Conservation (phyloP, 2,113 vertebrate species). For the Cochlearius cochlearius region DNA sequence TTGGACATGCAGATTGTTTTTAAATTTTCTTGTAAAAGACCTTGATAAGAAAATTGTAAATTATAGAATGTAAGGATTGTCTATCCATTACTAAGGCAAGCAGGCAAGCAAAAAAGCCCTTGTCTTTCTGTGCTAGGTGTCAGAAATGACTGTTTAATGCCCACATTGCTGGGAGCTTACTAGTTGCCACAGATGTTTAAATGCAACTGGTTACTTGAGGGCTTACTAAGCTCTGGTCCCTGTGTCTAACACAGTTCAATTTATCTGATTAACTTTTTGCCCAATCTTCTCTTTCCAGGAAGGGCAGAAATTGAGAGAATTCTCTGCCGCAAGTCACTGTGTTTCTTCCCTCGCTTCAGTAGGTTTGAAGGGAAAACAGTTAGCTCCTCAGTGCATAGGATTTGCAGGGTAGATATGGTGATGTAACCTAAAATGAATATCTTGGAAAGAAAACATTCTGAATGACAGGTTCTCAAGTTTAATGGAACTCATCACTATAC, state of each 20-base stretch:
- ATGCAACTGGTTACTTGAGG: neutral
- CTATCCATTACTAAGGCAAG: neutral
- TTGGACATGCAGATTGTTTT: neutral
- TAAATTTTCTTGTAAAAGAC: neutral
- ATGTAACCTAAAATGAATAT: neutral
- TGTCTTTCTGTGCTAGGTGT: neutral
- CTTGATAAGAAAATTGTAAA: neutral
- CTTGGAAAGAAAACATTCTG: neutral
- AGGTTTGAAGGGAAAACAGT: neutral
- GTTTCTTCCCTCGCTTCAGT: neutral
- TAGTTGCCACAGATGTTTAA: neutral
- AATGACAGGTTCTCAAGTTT: neutral
- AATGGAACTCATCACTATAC: neutral
- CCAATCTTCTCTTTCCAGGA: neutral
- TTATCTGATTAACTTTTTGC: neutral
- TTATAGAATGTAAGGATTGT: neutral
- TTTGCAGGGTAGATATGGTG: neutral
- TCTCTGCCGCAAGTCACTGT: neutral
- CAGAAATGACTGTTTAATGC: neutral
- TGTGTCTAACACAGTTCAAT: neutral
- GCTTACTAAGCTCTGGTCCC: neutral
- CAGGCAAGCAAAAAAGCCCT: neutral
- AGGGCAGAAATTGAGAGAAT: neutral
- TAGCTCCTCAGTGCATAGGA: neutral
- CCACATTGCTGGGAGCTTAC: neutral